Percentiles rank a stretch among this genome's conserved stretches.
phyloP scores from a whole-genome alignment of 2,888 invertebrate species.

The Hypercompe scribonia region DNA sequence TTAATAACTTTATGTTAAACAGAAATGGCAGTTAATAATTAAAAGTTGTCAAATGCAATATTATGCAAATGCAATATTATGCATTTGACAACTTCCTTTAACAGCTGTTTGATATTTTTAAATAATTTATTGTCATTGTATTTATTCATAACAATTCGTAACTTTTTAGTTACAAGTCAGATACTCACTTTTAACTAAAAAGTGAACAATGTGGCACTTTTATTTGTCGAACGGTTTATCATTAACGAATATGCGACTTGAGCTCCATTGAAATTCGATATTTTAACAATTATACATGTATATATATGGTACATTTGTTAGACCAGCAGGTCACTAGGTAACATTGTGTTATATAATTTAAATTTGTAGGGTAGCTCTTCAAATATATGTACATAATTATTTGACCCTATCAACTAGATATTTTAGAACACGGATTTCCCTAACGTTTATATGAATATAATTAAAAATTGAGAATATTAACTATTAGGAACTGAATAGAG shows the following conservation, averaged over 20 bases:
- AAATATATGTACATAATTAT: background rate
- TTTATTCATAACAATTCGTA: too few species aligned
- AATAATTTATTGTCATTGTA: too few species aligned
- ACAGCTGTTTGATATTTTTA: too few species aligned
- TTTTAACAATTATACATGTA: background rate
- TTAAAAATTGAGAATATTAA: background rate
- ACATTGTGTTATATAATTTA: conserved; percentile 5
- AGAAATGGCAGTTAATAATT: too few species aligned
- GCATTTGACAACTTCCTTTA: too few species aligned
- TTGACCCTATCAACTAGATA: background rate
- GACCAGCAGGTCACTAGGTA: conserved; percentile 8
- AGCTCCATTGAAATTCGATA: conserved; percentile 9
- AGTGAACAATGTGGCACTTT: background rate
- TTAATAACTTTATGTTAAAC: too few species aligned
- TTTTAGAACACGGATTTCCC: background rate
- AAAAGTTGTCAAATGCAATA: too few species aligned
- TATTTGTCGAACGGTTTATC: background rate
- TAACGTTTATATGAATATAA: background rate
- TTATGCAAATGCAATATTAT: too few species aligned
- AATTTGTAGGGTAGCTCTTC: background rate
- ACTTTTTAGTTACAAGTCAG: too few species aligned
- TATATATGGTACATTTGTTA: background rate
- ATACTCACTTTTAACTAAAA: too few species aligned
- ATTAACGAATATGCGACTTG: background rate
- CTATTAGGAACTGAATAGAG: background rate